Evolutionary conservation across 2,888 invertebrate species (phyloP), one percentile per base, ranked within the genome.

Genomic region (Drosophila silvestris): DNA sequence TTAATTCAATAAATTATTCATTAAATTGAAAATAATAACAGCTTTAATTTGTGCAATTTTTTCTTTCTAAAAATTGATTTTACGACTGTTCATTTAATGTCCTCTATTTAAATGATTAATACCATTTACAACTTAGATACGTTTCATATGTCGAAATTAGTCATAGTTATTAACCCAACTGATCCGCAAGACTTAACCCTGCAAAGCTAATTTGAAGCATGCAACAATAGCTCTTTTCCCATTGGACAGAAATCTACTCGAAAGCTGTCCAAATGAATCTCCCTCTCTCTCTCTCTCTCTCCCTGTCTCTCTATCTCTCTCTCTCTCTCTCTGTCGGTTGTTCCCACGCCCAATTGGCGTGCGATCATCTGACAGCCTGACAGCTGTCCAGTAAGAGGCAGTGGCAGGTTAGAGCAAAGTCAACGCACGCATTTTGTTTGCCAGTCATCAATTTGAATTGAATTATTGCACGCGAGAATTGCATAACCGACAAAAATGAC

Each of bases 381-480:
- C n/a, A 39, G 39, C 16, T 9, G 30, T 67, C 67, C 67, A 67
- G 33, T 61, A 60, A 9, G 14, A 14, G 16, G 19, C 39, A 41
- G 41, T 10, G 58, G 68, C 68, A 67, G 51, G 65, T 63, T 19
- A 30, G 22, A 51, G 35, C 19, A 9, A 50, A 63, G 79, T 78
- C 79, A 78, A 79, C 70, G 77, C 50, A 70, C 74, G 65, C 62
- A 54, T 22, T 67, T 64, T 59, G 61, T 56, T 64, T 22, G 72
- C 66, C 72, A 35, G 28, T 57, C 64, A 58, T 78, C 64, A 32
- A 79, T 64, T 79, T 70, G 67, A 79, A 75, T 78, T 47, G 51
- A 64, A 70, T 74, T 14, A 70, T 58, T 66, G 28, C 52, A 59
- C 9, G 58, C 52, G 57, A 52, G 54, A 28, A 69, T 78, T 78